Base-by-base conservation (phyloP, 1,140 invertebrate genomes). In the Nasonia giraulti region DNA sequence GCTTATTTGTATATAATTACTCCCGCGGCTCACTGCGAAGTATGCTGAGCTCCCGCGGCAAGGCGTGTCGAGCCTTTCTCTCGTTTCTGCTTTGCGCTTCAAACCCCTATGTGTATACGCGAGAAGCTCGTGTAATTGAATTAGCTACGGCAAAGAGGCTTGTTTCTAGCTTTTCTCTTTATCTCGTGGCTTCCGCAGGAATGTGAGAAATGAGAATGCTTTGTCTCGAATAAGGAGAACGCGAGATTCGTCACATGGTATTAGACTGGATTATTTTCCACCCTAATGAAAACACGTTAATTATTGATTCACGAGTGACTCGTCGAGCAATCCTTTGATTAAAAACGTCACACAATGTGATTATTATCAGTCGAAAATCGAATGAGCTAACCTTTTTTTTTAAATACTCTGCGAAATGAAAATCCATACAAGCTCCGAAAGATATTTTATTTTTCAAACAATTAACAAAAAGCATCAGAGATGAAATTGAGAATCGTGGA, bases 121-220 rank as follows among this genome's bases (percentile, higher is more conserved):
- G 66, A 23, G 66, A n/a, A 23, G 0, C 27, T n/a, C 10, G 68
- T 71, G 12, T n/a, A 71, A 71, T 71, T 71, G 31, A 31, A 71
- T 71, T 71, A 71, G 68, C 23, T 71, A 71, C 12, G n/a, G 31
- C 68, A n/a, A n/a, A 27, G 68, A 71, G 68, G 14, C 68, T 71
- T 33, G 8, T 71, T 6, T 62, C 14, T 44, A 44, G 40, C 40
- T 62, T 20, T n/a, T 62, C 55, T 62, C 55, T 62, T 62, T 62
- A 62, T n/a, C 55, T 62, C 55, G 7, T 20, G 55, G 55, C 20
- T 62, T 17, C 2, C 7, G 55, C 17, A n/a, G 55, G 17, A 62
- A n/a, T 62, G 55, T n/a, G 55, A 62, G 20, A 62, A 62, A 62
- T n/a, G 55, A 62, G 55, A 62, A 5, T n/a, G 55, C 5, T 62